A percentile compares a stretch with the other conserved stretches of the same genome.
phyloP scores from a whole-genome alignment of 2,797 vertebrate species.

The Mormyrops boulengeri region DNA sequence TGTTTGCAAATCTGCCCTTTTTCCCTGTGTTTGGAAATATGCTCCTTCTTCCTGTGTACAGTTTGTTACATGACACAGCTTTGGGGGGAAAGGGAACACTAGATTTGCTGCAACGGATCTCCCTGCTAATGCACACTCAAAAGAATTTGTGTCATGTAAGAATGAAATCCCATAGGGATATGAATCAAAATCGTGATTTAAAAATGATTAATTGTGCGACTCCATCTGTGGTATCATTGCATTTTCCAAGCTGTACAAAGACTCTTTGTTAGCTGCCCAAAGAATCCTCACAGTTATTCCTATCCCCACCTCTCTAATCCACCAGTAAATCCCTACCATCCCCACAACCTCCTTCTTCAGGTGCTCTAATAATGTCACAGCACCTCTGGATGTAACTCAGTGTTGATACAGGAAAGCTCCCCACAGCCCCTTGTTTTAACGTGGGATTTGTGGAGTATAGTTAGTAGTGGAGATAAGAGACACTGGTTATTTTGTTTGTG shows the following conservation, averaged over 20 bases:
- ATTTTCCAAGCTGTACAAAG: background rate
- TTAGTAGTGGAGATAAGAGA: slow-evolving; percentile 1
- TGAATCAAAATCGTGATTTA: background rate
- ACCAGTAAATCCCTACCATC: background rate
- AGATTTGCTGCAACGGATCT: background rate
- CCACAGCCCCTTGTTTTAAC: background rate
- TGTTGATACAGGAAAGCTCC: background rate
- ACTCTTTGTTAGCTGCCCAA: background rate
- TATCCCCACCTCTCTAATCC: background rate
- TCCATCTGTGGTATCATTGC: background rate
- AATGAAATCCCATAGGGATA: background rate
- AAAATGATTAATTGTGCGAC: too few species aligned
- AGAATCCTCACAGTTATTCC: background rate
- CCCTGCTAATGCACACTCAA: background rate
- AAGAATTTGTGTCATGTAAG: background rate
- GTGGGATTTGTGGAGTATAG: background rate
- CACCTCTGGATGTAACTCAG: background rate
- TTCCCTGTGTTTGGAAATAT: background rate
- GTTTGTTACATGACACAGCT: background rate
- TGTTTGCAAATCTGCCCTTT: background rate
- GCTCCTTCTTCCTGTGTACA: background rate
- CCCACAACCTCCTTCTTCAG: background rate
- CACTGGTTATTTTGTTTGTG: background rate
- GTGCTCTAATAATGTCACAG: background rate
- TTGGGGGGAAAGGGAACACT: background rate